Conservation (phyloP, 2,888 invertebrate genomes). For the Andrena flavipes region DNA sequence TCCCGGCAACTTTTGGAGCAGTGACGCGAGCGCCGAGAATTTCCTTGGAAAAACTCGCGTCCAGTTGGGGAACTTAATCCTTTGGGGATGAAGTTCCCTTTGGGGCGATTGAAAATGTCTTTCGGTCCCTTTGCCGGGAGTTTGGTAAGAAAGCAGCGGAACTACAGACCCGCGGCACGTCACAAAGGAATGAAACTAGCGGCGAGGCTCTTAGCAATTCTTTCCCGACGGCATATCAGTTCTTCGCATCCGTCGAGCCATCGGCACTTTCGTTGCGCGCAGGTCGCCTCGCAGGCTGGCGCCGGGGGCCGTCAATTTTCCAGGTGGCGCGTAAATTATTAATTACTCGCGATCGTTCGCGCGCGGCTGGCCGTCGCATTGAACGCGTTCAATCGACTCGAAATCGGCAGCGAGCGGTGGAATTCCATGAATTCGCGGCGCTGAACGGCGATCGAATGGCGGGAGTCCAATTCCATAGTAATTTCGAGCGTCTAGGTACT, state of each 20-base stretch:
- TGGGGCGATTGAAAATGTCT: no score
- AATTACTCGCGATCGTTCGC: constrained; percentile 42
- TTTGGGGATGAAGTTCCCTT: no score
- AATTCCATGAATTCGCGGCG: constrained; percentile 43
- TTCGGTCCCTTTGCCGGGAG: no score
- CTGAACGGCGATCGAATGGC: constrained; percentile 3
- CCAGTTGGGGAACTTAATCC: no score
- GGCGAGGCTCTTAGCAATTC: no score
- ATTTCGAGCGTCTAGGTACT: constrained; percentile 2
- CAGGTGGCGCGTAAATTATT: constrained; percentile 38
- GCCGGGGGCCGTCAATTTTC: constrained; percentile 11
- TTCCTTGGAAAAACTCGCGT: no score
- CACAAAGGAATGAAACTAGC: no score
- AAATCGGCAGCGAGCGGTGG: constrained; percentile 19
- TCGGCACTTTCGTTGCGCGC: not conserved
- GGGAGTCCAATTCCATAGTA: not conserved
- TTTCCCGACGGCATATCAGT: not conserved
- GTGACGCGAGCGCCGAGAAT: no score
- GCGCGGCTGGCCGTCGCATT: constrained; percentile 24
- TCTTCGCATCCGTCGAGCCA: not conserved
- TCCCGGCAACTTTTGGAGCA: no score
- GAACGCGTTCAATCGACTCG: constrained; percentile 45
- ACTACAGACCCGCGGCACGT: no score
- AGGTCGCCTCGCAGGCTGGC: not conserved
- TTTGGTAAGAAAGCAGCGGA: no score